Percentiles rank a stretch among this genome's conserved stretches.
These are phyloP conservation scores for Cassiopea andromeda DNA, from an alignment of 30 jellyfish, hydroid and myxozoan species.

Conservation along the genomic window DNA sequence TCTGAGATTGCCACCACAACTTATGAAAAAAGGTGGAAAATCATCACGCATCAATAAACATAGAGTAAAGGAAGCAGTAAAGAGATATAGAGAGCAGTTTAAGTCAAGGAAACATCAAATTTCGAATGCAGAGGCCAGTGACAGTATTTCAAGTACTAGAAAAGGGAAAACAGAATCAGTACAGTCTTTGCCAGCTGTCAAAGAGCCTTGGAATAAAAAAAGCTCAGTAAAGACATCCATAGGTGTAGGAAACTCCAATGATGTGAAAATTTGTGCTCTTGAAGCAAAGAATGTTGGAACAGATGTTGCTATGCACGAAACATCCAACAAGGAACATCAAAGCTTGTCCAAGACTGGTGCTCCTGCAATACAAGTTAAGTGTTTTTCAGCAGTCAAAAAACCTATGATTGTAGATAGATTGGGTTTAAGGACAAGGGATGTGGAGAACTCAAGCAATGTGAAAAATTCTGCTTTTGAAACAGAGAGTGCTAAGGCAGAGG, in stretches of 20 bases:
- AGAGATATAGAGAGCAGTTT: not conserved
- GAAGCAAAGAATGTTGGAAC: no score
- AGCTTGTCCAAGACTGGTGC: no score
- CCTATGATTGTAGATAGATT: no score
- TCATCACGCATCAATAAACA: not conserved
- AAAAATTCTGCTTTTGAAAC: not conserved
- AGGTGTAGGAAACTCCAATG: no score
- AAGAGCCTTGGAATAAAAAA: no score
- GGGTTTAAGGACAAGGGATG: not conserved
- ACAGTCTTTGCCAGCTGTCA: not conserved
- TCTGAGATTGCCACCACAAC: slow-evolving; percentile 11
- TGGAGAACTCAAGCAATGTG: not conserved
- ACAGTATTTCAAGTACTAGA: not conserved
- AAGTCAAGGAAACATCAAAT: not conserved
- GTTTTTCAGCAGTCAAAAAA: no score
- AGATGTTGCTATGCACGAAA: no score
- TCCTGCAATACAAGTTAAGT: no score
- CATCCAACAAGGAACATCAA: no score
- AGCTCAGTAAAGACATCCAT: no score
- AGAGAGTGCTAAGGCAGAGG: not conserved
- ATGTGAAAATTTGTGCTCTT: no score
- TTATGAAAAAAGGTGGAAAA: not conserved
- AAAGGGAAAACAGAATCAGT: not conserved
- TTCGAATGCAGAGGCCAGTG: not conserved
- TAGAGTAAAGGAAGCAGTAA: not conserved